phyloP scores from a whole-genome alignment of 1,140 invertebrate genomes.

The Trigoniulus corallinus region DNA sequence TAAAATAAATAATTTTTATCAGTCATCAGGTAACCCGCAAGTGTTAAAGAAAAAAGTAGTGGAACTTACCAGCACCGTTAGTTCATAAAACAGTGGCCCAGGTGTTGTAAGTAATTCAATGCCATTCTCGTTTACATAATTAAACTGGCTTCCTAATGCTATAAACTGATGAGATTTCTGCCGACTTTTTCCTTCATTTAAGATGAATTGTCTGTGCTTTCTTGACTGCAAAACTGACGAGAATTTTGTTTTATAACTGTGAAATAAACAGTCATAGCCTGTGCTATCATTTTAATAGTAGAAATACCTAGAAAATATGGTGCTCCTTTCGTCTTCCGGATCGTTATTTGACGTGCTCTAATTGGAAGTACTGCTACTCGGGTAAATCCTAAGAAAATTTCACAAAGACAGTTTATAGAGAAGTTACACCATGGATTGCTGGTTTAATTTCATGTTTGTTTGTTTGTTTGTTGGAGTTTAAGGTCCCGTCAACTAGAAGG shows the following conservation, averaged over 20 bases:
- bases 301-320: constrained; percentile 23
- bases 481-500: too few relatives aligned
- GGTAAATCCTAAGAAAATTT: constrained; percentile 29
- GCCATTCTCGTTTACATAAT: constrained; percentile 29
- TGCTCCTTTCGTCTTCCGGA: constrained; percentile 18
- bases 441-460: not conserved
- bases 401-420: not conserved
- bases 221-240: constrained; percentile 15
- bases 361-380: constrained; percentile 26
- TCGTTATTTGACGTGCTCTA: constrained; percentile 12
- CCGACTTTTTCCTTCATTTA: constrained; percentile 18
- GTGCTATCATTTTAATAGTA: not conserved
- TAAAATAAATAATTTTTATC: not conserved
- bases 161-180: constrained; percentile 20
- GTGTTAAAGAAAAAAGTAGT: not conserved
- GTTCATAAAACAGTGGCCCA: constrained; percentile 37
- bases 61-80: constrained; percentile 35
- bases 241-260: not conserved
- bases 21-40: not conserved
- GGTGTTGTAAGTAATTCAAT: constrained; percentile 32
- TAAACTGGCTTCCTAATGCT: constrained; percentile 34
- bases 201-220: constrained; percentile 6
- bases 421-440: not conserved
- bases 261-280: not conserved
- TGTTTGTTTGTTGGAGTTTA: too few relatives aligned